phyloP scores from a whole-genome alignment of 2,888 invertebrate genomes.

The Sylvicola fuscatus region DNA sequence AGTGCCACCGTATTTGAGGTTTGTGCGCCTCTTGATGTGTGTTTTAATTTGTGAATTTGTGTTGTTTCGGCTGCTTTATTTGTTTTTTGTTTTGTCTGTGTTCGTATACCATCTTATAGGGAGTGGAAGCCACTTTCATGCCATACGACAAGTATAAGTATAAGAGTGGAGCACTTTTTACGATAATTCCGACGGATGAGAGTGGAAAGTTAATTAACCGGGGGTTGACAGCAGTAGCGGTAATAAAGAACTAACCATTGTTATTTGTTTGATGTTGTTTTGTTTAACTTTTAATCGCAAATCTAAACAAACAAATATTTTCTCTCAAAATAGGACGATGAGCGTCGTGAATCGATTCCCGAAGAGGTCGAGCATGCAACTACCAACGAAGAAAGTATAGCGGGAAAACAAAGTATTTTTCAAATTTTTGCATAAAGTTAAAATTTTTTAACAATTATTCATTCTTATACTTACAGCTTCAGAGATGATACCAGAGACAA shows the following conservation, averaged over 20 bases:
- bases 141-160: slow-evolving; percentile 10
- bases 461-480: no score
- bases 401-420: no score
- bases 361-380: slow-evolving; percentile 26
- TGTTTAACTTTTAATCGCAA: slow-evolving; percentile 1
- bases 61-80: slow-evolving; percentile 8
- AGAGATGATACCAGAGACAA: no score
- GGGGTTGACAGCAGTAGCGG: background rate
- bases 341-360: slow-evolving; percentile 38
- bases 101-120: slow-evolving; percentile 13
- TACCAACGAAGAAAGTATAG: background rate
- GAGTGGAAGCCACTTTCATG: slow-evolving; percentile 26
- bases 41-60: slow-evolving; percentile 4
- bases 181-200: slow-evolving; percentile 5
- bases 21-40: slow-evolving; percentile 7
- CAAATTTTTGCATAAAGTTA: no score
- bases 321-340: slow-evolving; percentile 16
- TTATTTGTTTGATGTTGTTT: slow-evolving; percentile 3
- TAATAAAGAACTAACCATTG: background rate
- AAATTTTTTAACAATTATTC: no score
- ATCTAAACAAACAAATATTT: background rate
- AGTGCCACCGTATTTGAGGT: slow-evolving; percentile 35
- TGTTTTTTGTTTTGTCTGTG: slow-evolving; percentile 4
- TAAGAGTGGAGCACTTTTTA: slow-evolving; percentile 6
- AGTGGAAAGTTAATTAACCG: background rate